Base-by-base conservation (phyloP, 1,140 invertebrate species). In the Melipona quadrifasciata region DNA sequence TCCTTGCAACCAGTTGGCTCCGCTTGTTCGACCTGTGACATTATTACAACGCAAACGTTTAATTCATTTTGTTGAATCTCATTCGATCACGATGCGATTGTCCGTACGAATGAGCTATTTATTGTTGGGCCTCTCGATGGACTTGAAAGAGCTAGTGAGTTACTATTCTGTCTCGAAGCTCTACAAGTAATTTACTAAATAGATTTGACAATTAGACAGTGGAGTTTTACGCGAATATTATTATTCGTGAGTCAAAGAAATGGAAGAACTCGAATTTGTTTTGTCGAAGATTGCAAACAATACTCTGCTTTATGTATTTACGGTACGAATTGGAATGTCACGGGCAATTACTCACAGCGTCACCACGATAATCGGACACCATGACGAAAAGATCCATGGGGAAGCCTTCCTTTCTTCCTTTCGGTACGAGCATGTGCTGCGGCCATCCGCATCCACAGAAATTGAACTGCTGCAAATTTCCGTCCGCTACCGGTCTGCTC, bases 401-500 rank as follows among this genome's bases (percentile, higher is more conserved):
- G 91, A 96, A 96, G 31, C 97, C 98, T 81, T 96, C 95, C 5
- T 95, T 92, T 6, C 93, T 96, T 47, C 98, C 98, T 93, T 97
- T 97, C 0, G 97, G 97, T 47, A 98, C 92, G 2, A 98, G 95
- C 96, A 98, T 96, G 91, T 98, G 97, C 71, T 98, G 96, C 2
- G 98, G 98, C 97, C 97, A 98, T 70, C 98, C 98, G 92, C 97
- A 98, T 58, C 97, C 97, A 93, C 98, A 98, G 95, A 97, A 97
- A 92, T 97, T 97, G 93, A 96, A 97, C 89, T 96, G 95, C 3
- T 95, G 92, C 5, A 95, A 90, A 0, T 92, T 91, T 11, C 95
- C 96, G 6, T 92, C 92, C 51, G 94, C 93, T 0, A 94, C 93
- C 6, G 96, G 96, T 0, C 96, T 95, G 74, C 93, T 95, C 1